Conservation (phyloP, 35 echinoderm and acorn worm species). For the Ophiothrix spiculata region DNA sequence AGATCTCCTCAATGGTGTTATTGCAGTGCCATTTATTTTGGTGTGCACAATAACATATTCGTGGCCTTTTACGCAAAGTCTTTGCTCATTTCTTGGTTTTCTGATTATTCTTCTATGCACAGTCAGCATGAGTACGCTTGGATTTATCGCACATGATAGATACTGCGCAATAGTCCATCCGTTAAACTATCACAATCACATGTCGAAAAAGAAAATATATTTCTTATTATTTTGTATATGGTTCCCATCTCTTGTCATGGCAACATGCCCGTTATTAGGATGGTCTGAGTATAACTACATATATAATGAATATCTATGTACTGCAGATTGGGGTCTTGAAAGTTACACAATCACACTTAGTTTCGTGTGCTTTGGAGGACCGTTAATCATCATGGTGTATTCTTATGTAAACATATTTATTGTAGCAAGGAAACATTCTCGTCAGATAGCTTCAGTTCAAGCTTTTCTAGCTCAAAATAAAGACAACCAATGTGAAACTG, state of each 20-base stretch:
- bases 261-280: not conserved
- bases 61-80: slow-evolving; percentile 37
- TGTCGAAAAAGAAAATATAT: not conserved
- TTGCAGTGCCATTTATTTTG: slow-evolving; percentile 50
- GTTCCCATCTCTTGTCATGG: not conserved
- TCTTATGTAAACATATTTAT: slow-evolving; percentile 59
- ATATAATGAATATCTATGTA: not conserved
- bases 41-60: slow-evolving; percentile 33
- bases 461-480: not conserved
- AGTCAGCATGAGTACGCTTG: slow-evolving; percentile 1
- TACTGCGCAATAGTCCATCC: slow-evolving; percentile 23
- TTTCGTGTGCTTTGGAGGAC: slow-evolving; percentile 15
- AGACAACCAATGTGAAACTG: not conserved
- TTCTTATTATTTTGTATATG: slow-evolving; percentile 13
- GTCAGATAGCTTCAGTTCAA: slow-evolving; percentile 20
- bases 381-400: slow-evolving; percentile 52
- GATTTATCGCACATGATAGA: not conserved
- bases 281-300: slow-evolving; percentile 4
- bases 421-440: slow-evolving; percentile 47
- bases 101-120: slow-evolving; percentile 27
- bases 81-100: slow-evolving; percentile 43
- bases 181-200: not conserved
- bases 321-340: not conserved
- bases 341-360: slow-evolving; percentile 28
- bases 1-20: slow-evolving; percentile 48